Evolutionary conservation across 2,797 vertebrate species (phyloP).

Genomic region (Okamejei kenojei): DNA sequence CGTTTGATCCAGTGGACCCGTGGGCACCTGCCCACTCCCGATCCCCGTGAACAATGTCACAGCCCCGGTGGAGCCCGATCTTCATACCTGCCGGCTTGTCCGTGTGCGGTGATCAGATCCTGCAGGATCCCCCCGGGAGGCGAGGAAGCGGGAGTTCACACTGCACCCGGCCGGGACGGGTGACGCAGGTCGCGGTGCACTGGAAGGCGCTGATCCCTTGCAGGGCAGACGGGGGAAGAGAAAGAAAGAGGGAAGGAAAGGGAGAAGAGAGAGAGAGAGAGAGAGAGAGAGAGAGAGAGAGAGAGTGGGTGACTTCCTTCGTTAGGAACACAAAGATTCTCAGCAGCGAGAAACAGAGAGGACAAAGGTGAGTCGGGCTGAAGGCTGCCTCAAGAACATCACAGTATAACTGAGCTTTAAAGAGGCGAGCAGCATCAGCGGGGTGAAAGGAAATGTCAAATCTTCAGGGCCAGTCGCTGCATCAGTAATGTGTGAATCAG

Average conservation of each 20-base stretch:
- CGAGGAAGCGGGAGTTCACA: constrained; percentile 61
- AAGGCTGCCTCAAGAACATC: too few species aligned
- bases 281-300: constrained; percentile 42
- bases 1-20: too few species aligned
- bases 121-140: constrained; percentile 58
- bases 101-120: constrained; percentile 59
- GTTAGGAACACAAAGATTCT: neutral
- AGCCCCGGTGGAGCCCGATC: constrained; percentile 19
- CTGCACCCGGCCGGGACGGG: constrained; percentile 56
- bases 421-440: too few species aligned
- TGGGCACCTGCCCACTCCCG: neutral
- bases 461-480: too few species aligned
- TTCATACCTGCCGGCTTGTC: constrained; percentile 75
- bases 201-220: constrained; percentile 51
- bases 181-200: constrained; percentile 54
- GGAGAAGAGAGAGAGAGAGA: constrained; percentile 40
- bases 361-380: neutral
- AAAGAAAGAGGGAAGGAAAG: constrained; percentile 40
- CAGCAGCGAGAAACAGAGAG: neutral
- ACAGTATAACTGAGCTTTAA: too few species aligned
- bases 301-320: constrained; percentile 40
- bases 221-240: constrained; percentile 47
- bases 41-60: neutral
- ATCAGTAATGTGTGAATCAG: too few species aligned
- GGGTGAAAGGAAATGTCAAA: too few species aligned